These are phyloP conservation scores for Drosophila repletoides DNA, from an alignment of 1,140 invertebrate genomes.

Conservation along the genomic window DNA sequence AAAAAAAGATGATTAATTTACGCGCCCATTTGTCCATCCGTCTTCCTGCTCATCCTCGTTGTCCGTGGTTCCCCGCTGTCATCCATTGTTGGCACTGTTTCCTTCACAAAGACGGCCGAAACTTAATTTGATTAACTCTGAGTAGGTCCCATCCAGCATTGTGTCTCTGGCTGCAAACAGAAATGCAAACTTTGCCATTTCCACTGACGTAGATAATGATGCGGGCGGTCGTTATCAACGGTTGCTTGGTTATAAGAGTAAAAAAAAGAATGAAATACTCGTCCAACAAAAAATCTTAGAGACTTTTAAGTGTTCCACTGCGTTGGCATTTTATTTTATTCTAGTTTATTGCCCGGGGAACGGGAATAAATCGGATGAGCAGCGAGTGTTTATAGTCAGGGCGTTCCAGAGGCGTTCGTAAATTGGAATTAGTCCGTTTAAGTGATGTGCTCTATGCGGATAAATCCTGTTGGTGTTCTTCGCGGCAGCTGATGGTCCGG, in stretches of 20 bases:
- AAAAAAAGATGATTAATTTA: conserved; percentile 75
- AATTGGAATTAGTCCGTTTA: conserved; percentile 61
- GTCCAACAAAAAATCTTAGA: conserved; percentile 32
- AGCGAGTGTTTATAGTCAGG: conserved; percentile 43
- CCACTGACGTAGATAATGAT: conserved; percentile 61
- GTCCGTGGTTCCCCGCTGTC: neutral
- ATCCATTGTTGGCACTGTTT: conserved; percentile 57
- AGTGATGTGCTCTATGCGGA: conserved; percentile 45
- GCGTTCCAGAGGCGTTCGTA: conserved; percentile 45
- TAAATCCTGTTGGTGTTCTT: conserved; percentile 1
- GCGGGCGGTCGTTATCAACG: conserved; percentile 55
- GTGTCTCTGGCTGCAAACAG: conserved; percentile 63
- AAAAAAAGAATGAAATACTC: neutral
- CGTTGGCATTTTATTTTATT: conserved; percentile 52
- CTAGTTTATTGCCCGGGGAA: conserved; percentile 56
- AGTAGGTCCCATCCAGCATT: conserved; percentile 55
- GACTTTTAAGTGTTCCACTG: conserved; percentile 64
- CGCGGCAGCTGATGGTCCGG: conserved; percentile 18
- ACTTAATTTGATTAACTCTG: conserved; percentile 78
- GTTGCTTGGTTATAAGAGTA: conserved; percentile 23
- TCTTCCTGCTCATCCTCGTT: conserved; percentile 27
- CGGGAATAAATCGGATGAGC: conserved; percentile 32
- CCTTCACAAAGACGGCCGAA: conserved; percentile 54
- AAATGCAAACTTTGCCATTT: conserved; percentile 48
- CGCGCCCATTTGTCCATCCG: conserved; percentile 57